Percentiles rank a stretch among this genome's conserved stretches.
Evolutionary conservation across 1,140 invertebrate species (phyloP).

Genomic region (Dendrolimus kikuchii): DNA sequence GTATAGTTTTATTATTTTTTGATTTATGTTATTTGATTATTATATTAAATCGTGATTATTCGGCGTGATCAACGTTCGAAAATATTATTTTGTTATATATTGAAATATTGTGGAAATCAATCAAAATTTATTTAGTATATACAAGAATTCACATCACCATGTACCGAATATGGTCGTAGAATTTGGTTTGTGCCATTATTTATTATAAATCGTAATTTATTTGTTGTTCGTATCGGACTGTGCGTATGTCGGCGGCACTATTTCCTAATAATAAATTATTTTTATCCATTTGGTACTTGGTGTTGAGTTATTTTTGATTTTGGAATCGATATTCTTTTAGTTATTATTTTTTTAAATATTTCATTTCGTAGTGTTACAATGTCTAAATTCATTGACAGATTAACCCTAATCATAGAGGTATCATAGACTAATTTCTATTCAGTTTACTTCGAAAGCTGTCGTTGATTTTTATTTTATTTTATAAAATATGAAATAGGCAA

Average conservation of each 20-base stretch:
- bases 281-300: conserved; percentile 56
- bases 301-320: conserved; percentile 52
- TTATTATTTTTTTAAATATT: conserved; percentile 28
- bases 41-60: conserved; percentile 52
- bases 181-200: conserved; percentile 70
- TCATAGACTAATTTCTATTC: too few relatives aligned
- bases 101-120: conserved; percentile 40
- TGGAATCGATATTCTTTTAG: conserved; percentile 36
- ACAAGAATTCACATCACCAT: conserved; percentile 40
- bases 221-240: conserved; percentile 33
- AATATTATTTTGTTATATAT: conserved; percentile 50
- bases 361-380: conserved; percentile 17
- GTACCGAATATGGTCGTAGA: conserved; percentile 57
- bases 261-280: conserved; percentile 58
- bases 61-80: conserved; percentile 37
- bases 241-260: conserved; percentile 41
- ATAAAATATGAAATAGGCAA: too few relatives aligned
- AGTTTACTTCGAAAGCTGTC: too few relatives aligned
- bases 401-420: too few relatives aligned
- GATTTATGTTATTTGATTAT: conserved; percentile 42
- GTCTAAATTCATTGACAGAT: conserved; percentile 23
- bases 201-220: conserved; percentile 63
- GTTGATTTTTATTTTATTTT: too few relatives aligned
- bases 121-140: conserved; percentile 21
- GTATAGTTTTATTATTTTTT: conserved; percentile 49